Conservation (phyloP, 2,113 vertebrate genomes). For the Benitochromis conjunctus region DNA sequence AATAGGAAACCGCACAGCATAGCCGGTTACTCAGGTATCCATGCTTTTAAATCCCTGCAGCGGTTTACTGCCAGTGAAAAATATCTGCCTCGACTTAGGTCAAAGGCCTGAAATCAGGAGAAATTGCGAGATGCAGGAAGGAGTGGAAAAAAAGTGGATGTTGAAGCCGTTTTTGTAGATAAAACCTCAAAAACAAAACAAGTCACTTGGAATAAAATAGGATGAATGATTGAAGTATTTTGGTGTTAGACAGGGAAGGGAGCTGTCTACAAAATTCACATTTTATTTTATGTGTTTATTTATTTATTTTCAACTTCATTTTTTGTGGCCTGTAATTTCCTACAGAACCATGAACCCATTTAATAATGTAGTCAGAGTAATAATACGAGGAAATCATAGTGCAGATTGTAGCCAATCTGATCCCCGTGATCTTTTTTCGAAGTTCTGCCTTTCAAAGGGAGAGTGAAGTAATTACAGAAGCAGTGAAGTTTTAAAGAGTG, state of each 20-base stretch:
- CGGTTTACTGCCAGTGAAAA: conserved; percentile 1
- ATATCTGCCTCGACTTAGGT: background rate
- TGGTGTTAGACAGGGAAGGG: background rate
- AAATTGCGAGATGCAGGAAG: background rate
- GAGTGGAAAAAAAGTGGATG: background rate
- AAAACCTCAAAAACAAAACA: background rate
- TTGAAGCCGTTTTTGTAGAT: background rate
- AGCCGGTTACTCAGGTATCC: background rate
- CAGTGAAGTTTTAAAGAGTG: background rate
- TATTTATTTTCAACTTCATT: background rate
- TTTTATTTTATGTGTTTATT: background rate
- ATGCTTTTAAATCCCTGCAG: background rate
- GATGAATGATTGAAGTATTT: background rate
- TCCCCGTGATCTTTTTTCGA: background rate
- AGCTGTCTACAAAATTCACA: background rate
- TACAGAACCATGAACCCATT: background rate
- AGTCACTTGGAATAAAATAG: background rate
- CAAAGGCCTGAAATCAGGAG: background rate
- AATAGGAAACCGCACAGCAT: conserved; percentile 19
- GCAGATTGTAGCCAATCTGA: background rate
- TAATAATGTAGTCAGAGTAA: background rate
- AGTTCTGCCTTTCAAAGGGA: background rate
- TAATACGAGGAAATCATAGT: background rate
- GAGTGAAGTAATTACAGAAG: background rate
- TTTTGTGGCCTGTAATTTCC: background rate